These are phyloP conservation scores for Thunnus albacares DNA, from an alignment of 2,797 vertebrate species.

Conservation along the genomic window DNA sequence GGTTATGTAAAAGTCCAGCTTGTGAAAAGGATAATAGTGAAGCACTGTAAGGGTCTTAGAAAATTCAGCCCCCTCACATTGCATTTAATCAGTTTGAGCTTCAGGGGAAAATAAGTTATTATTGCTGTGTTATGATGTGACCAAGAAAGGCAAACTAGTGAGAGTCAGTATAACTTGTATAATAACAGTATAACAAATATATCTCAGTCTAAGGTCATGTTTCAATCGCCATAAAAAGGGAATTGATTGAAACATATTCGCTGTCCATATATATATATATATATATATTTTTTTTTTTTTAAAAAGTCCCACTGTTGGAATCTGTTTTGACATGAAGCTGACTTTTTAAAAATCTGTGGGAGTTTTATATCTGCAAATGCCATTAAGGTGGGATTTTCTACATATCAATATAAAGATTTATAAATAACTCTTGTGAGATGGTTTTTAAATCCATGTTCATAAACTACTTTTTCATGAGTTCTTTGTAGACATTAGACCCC, in stretches of 20 bases:
- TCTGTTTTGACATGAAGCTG: background rate
- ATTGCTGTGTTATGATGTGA: constrained; percentile 19
- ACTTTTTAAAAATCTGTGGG: constrained; percentile 33
- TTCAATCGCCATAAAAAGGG: constrained; percentile 27
- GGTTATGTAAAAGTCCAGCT: constrained; percentile 16
- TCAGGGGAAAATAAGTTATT: constrained; percentile 9
- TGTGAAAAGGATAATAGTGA: constrained; percentile 18
- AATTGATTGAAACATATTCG: constrained; percentile 15
- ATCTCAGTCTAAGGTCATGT: constrained; percentile 16
- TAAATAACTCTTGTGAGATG: constrained; percentile 12
- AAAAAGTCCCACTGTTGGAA: too few relatives aligned
- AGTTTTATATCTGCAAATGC: constrained; percentile 37
- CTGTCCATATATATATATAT: constrained; percentile 12
- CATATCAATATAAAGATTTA: constrained; percentile 30
- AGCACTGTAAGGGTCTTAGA: constrained; percentile 1
- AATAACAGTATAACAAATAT: background rate
- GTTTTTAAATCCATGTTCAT: constrained; percentile 28
- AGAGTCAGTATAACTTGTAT: background rate
- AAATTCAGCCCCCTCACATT: constrained; percentile 15
- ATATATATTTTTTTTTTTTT: too few relatives aligned
- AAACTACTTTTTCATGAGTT: constrained; percentile 23
- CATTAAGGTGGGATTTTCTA: constrained; percentile 33
- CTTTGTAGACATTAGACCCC: constrained; percentile 36
- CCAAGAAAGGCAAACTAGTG: constrained; percentile 19
- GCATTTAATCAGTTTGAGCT: constrained; percentile 9